A percentile compares a stretch with the other conserved stretches of the same genome.
These are phyloP conservation scores for Liasis olivaceus DNA, from an alignment of 2,797 vertebrate genomes.

Conservation along the genomic window DNA sequence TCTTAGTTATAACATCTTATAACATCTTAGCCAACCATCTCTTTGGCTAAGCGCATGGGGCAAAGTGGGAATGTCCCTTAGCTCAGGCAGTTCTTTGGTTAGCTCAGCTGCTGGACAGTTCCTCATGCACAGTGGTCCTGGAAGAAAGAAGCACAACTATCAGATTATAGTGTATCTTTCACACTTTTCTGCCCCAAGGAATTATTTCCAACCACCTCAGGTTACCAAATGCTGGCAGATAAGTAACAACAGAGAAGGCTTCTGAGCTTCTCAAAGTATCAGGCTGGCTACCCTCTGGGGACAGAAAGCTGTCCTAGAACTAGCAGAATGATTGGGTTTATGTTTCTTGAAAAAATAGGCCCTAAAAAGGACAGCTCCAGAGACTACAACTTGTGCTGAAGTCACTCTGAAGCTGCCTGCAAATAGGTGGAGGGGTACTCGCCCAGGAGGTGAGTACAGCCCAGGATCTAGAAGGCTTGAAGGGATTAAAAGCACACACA, in stretches of 20 bases:
- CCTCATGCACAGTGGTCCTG: not conserved
- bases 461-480: not conserved
- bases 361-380: not conserved
- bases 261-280: not conserved
- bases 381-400: not conserved
- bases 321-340: not conserved
- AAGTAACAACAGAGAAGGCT: not conserved
- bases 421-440: too few species aligned
- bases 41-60: not conserved
- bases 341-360: not conserved
- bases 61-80: not conserved
- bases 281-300: not conserved
- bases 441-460: not conserved
- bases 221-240: not conserved
- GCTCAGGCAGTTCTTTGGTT: not conserved
- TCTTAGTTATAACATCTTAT: not conserved
- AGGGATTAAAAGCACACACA: not conserved
- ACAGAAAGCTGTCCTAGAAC: not conserved
- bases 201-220: not conserved
- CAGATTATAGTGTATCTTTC: not conserved
- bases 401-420: not conserved
- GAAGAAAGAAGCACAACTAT: not conserved
- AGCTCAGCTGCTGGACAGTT: conserved; percentile 6
- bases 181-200: not conserved
- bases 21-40: not conserved